Evolutionary conservation across 2,888 invertebrate species (phyloP), one percentile per base, ranked within the genome.

Genomic region (Rhagonycha lutea): DNA sequence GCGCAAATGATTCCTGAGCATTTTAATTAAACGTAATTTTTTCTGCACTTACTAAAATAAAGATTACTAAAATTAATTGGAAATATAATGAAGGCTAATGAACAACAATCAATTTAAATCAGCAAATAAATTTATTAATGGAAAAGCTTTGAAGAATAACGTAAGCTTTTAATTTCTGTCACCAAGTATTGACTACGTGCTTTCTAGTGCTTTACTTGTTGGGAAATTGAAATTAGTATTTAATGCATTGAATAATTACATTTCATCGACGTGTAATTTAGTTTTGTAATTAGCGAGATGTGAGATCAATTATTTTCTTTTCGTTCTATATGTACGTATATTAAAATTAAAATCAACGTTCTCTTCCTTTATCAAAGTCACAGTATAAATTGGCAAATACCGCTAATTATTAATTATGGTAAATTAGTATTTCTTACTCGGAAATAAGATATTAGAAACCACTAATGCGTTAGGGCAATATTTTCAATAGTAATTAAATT

Each of bases 21-120:
- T 75, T 72, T 75, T 75, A 75, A 75, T 75, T 70, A 70, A 28
- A 72, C n/a, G 63, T 67, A 71, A 63, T 71, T 70, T 74, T 72
- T 72, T 72, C 28, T 47, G 29, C 60, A 65, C 67, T 67, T 61
- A 71, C 72, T 63, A 61, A 75, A 75, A 72, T 65, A 65, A 75
- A 75, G 72, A 75, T 75, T 68, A 75, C 69, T 69, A 69, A 26
- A 63, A 75, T 75, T 75, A 72, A 75, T 75, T 75, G 69, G 47
- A 28, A 72, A 72, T 75, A 75, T 72, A 72, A 69, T 26, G 69
- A 72, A 72, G 69, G 60, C 29, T 62, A 71, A 75, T 70, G 72
- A 75, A 65, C 61, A 69, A 61, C 61, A 32, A 67, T 74, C 67
- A 71, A 74, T 71, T 74, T 74, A 70, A 24, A 68, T 68, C 61